These are phyloP conservation scores for Labeo rohita DNA, from an alignment of 2,113 vertebrate genomes.

Conservation along the genomic window DNA sequence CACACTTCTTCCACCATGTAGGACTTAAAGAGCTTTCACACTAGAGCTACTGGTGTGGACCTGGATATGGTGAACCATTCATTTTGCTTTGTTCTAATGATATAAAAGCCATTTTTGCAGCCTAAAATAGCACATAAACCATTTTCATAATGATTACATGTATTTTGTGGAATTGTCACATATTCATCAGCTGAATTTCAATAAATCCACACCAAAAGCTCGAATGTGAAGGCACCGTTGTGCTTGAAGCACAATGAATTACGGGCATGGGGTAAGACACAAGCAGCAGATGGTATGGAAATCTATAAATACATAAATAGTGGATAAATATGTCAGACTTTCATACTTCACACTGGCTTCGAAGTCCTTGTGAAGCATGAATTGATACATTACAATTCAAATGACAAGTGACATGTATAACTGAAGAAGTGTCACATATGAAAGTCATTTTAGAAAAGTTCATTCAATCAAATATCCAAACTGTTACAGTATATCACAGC, in stretches of 20 bases:
- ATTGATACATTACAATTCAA: background rate
- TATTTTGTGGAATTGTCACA: background rate
- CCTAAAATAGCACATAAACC: background rate
- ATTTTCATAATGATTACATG: background rate
- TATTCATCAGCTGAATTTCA: background rate
- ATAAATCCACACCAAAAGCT: constrained; percentile 3
- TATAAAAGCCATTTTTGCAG: background rate
- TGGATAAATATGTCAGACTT: constrained; percentile 58
- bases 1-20: background rate
- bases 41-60: background rate
- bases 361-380: constrained; percentile 16
- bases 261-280: constrained; percentile 22
- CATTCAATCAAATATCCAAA: constrained; percentile 12
- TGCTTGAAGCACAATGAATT: constrained; percentile 54
- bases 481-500: constrained; percentile 17
- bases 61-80: constrained; percentile 3
- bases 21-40: background rate
- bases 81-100: background rate
- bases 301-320: constrained; percentile 74
- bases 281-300: constrained; percentile 49
- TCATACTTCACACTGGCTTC: constrained; percentile 13
- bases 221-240: constrained; percentile 28
- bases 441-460: constrained; percentile 44
- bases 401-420: constrained; percentile 19
- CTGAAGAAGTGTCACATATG: constrained; percentile 15